phyloP scores from a whole-genome alignment of 2,113 vertebrate species.

The Garra rufa region DNA sequence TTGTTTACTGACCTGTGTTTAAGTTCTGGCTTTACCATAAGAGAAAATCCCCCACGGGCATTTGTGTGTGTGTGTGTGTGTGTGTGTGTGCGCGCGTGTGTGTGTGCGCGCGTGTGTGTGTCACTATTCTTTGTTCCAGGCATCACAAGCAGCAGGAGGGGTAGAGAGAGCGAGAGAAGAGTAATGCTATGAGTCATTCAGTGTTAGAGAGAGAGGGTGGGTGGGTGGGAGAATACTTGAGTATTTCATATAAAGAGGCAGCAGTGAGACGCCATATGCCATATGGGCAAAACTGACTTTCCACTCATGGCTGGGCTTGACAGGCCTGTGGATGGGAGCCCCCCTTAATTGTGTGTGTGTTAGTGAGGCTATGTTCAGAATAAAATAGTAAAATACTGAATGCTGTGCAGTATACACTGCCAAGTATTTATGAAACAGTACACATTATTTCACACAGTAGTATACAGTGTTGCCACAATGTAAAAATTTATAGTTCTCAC shows the following conservation, averaged over 20 bases:
- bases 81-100: no score
- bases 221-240: constrained; percentile 90
- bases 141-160: constrained; percentile 60
- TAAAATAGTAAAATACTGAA: background rate
- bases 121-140: constrained; percentile 78
- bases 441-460: background rate
- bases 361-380: background rate
- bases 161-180: constrained; percentile 76
- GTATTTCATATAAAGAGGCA: constrained; percentile 93
- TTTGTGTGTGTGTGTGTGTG: constrained; percentile 88
- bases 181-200: constrained; percentile 99
- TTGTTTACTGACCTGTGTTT: constrained; percentile 78
- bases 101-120: no score
- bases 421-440: background rate
- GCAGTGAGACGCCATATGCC: constrained; percentile 97
- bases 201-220: constrained; percentile 79
- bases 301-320: constrained; percentile 88
- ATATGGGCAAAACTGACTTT: constrained; percentile 87
- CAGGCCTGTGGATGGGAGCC: constrained; percentile 84
- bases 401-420: no score
- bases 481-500: no score
- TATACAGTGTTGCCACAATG: no score
- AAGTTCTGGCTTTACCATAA: constrained; percentile 60
- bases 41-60: constrained; percentile 40
- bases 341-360: background rate